These are phyloP conservation scores for Hetaerina titia DNA, from an alignment of 2,888 invertebrate genomes.

Conservation along the genomic window DNA sequence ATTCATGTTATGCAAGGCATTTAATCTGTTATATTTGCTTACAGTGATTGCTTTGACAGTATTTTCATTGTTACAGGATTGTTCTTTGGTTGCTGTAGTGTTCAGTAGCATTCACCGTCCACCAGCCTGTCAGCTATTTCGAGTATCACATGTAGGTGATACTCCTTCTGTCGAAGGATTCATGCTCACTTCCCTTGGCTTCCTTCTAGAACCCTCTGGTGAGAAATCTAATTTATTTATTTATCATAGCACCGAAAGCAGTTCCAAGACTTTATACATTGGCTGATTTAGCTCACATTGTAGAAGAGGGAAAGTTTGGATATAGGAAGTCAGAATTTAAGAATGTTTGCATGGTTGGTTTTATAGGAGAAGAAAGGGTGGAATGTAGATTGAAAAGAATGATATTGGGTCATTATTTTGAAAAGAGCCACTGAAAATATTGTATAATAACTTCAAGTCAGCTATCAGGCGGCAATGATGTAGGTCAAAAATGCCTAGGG, in stretches of 20 bases:
- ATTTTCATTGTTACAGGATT: constrained; percentile 80
- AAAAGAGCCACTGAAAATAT: no score
- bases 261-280: background rate
- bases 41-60: background rate
- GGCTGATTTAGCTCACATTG: no score
- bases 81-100: constrained; percentile 89
- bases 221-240: constrained; percentile 69
- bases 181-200: constrained; percentile 84
- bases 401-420: no score
- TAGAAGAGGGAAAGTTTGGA: no score
- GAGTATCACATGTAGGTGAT: constrained; percentile 82
- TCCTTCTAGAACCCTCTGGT: constrained; percentile 83
- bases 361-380: no score
- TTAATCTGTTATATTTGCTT: background rate
- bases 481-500: no score
- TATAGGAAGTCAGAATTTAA: no score
- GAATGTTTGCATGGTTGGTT: no score
- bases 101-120: constrained; percentile 90
- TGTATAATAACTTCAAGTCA: no score
- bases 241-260: background rate
- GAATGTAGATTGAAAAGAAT: no score
- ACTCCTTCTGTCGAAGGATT: constrained; percentile 82
- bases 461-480: no score
- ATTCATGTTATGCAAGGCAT: no score
- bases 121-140: constrained; percentile 85